phyloP scores from a whole-genome alignment of 2,113 vertebrate species.

The Sitta europaea region DNA sequence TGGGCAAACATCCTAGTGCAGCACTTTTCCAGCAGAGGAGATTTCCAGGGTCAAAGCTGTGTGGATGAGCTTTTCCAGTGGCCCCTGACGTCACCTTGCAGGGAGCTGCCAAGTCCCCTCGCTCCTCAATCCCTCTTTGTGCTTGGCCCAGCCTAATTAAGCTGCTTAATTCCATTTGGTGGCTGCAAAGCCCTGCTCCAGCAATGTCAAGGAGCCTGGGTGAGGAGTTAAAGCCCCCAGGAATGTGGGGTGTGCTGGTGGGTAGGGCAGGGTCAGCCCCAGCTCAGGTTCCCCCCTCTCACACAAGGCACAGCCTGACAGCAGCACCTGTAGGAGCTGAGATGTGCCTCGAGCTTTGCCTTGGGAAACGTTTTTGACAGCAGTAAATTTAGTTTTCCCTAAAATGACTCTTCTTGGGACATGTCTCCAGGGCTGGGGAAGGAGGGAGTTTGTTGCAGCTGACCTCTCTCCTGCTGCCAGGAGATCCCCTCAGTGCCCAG shows the following conservation, averaged over 20 bases:
- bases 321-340: neutral
- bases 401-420: neutral
- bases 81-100: neutral
- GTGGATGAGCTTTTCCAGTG: neutral
- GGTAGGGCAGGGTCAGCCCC: neutral
- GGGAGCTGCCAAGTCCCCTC: neutral
- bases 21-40: neutral
- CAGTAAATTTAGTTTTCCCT: neutral
- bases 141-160: slow-evolving; percentile 35
- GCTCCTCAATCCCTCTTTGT: slow-evolving; percentile 30
- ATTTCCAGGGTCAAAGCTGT: neutral
- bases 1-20: neutral
- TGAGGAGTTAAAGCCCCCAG: neutral
- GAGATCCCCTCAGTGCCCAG: neutral
- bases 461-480: neutral
- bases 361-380: rapidly evolving
- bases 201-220: neutral
- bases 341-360: neutral
- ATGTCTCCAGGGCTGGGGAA: rapidly evolving
- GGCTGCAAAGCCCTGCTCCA: neutral
- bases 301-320: neutral
- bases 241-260: neutral
- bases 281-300: neutral
- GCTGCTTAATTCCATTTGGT: slow-evolving; percentile 20
- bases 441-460: neutral